These are phyloP conservation scores for Leptinotarsa haldemani DNA, from an alignment of 2,888 invertebrate species.

Conservation along the genomic window DNA sequence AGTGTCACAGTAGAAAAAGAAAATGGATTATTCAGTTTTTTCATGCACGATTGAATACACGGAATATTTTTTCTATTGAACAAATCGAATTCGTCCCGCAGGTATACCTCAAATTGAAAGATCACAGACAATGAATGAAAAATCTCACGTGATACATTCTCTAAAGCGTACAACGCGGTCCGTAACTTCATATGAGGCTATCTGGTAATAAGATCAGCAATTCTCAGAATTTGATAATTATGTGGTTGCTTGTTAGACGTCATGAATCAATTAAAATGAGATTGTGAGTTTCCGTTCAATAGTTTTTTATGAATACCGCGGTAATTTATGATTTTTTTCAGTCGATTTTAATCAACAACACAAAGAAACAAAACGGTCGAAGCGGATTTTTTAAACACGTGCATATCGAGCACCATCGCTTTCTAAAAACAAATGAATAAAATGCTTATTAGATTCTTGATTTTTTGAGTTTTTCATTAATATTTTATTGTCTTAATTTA, in stretches of 20 bases:
- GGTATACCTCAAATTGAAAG: neutral
- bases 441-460: no score
- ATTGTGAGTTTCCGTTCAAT: conserved; percentile 10
- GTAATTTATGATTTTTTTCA: conserved; percentile 1
- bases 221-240: conserved; percentile 14
- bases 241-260: conserved; percentile 14
- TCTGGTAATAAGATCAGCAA: conserved; percentile 15
- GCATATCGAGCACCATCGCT: neutral
- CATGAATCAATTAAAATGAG: conserved; percentile 17
- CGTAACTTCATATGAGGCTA: neutral
- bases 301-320: conserved; percentile 8
- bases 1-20: no score
- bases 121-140: neutral
- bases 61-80: no score
- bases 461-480: no score
- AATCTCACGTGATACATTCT: neutral
- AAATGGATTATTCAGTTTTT: no score
- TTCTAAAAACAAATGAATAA: neutral
- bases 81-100: no score
- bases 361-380: neutral
- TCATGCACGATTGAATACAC: no score
- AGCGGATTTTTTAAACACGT: conserved; percentile 7
- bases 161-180: neutral
- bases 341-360: neutral
- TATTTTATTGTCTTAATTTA: no score